Evolutionary conservation across 1,140 invertebrate species (phyloP), one percentile per base, ranked within the genome.

Genomic region (Pseudobourletiella spinata): DNA sequence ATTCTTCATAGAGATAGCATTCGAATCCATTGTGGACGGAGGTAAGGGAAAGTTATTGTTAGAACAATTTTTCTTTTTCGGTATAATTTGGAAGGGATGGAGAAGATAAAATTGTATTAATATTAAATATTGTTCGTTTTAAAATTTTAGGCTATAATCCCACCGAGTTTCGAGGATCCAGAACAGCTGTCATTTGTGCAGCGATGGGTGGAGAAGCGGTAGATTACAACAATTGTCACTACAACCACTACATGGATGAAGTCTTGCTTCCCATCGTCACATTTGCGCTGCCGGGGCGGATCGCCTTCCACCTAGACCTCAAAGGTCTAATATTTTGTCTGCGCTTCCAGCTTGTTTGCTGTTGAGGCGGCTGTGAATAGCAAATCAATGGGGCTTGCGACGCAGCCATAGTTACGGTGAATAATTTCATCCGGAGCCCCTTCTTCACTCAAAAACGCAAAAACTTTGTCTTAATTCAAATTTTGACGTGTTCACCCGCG

Each of bases 301-400:
- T 86, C 20, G 83, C 82, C 2, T 86, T 78, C 71, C 80, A 79
- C 72, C 79, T 84, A 69, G 82, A 85, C 70, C 77, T 83, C 50
- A 81, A 78, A 76, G 83, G 83, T 46, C 80, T 58, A n/a, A 61
- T 51, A 46, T 58, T 58, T 28, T 32, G 52, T 1, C 25, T 66
- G 25, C 82, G 84, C 69, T n/a, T n/a, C n/a, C n/a, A n/a, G 82
- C 82, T 35, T 82, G 81, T 22, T 83, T 82, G 82, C 82, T 24
- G 64, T 83, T 4, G 73, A 79, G 63, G 74, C 79, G 58, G 82
- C 82, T 24, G 70, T 83, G 8, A 68, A 74, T 30, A 74, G 76
- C 20, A 79, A 84, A 24, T 68, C 75, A 43, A 74, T 73, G 42
- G 78, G 76, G 72, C 78, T 57, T 83, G 81, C 73, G 82, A 84